phyloP scores from a whole-genome alignment of 2,113 vertebrate species.

The Mesoclemmys tuberculata region DNA sequence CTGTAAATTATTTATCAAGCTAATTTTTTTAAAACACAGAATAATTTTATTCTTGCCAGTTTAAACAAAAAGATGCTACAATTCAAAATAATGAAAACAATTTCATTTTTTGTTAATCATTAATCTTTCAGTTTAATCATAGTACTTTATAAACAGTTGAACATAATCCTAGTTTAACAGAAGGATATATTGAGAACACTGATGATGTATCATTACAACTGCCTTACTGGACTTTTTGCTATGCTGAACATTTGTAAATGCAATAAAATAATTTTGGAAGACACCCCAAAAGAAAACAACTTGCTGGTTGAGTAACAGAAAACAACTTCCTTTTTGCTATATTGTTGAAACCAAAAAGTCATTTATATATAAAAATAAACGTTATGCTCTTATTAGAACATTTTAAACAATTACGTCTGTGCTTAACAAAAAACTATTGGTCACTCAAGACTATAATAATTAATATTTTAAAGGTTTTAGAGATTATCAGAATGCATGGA shows the following conservation, averaged over 20 bases:
- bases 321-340: slow-evolving; percentile 77
- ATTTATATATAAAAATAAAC: slow-evolving; percentile 86
- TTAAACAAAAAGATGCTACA: slow-evolving; percentile 66
- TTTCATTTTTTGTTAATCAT: slow-evolving; percentile 66
- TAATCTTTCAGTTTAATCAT: slow-evolving; percentile 74
- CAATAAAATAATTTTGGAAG: slow-evolving; percentile 71
- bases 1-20: slow-evolving; percentile 58
- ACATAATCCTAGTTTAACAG: slow-evolving; percentile 74
- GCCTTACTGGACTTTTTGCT: slow-evolving; percentile 73
- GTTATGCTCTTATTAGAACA: slow-evolving; percentile 83
- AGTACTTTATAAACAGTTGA: slow-evolving; percentile 76
- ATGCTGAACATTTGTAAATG: slow-evolving; percentile 77
- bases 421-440: slow-evolving; percentile 85
- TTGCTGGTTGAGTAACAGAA: slow-evolving; percentile 93
- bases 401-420: slow-evolving; percentile 85
- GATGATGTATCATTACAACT: slow-evolving; percentile 71
- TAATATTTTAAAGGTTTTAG: slow-evolving; percentile 81
- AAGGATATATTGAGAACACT: slow-evolving; percentile 70
- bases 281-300: slow-evolving; percentile 86
- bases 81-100: slow-evolving; percentile 72
- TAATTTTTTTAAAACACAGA: slow-evolving; percentile 56
- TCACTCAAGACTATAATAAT: slow-evolving; percentile 84
- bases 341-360: slow-evolving; percentile 78
- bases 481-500: slow-evolving; percentile 84
- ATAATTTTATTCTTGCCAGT: slow-evolving; percentile 60